These are phyloP conservation scores for Apis dorsata DNA, from an alignment of 1,140 invertebrate genomes.

Conservation along the genomic window DNA sequence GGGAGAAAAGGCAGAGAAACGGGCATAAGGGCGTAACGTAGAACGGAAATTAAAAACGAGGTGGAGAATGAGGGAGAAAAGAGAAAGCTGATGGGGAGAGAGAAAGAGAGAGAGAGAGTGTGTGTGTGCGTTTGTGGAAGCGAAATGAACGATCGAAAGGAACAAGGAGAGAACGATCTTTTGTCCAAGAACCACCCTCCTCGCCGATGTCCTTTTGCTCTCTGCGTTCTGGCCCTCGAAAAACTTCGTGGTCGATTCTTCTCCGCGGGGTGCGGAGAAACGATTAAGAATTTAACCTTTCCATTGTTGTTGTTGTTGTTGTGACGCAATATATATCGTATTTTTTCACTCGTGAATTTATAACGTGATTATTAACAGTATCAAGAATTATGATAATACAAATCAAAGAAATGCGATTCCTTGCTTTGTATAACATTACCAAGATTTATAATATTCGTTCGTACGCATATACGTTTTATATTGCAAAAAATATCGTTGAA, in stretches of 20 bases:
- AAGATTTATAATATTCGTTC: no score
- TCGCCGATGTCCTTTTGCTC: constrained; percentile 23
- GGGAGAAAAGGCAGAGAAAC: constrained; percentile 2
- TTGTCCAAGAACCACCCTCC: constrained; percentile 52
- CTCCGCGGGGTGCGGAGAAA: neutral
- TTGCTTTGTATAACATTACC: no score
- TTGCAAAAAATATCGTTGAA: no score
- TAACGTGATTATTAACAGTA: no score
- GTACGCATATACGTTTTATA: no score
- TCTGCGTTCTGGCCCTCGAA: neutral
- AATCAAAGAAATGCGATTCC: no score
- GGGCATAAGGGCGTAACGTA: constrained; percentile 26
- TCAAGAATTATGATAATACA: no score
- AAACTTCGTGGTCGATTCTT: constrained; percentile 1
- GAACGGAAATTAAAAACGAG: constrained; percentile 42
- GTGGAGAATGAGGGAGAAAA: constrained; percentile 8
- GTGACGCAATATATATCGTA: no score
- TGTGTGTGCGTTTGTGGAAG: neutral
- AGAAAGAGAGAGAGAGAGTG: neutral
- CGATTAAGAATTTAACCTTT: constrained; percentile 31
- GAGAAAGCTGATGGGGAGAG: neutral
- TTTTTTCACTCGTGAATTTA: neutral
- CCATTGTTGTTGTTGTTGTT: neutral
- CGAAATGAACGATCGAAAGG: constrained; percentile 37
- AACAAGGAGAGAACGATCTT: constrained; percentile 49